Base-by-base conservation (phyloP, 2,888 invertebrate genomes). In the Pammene fasciana region DNA sequence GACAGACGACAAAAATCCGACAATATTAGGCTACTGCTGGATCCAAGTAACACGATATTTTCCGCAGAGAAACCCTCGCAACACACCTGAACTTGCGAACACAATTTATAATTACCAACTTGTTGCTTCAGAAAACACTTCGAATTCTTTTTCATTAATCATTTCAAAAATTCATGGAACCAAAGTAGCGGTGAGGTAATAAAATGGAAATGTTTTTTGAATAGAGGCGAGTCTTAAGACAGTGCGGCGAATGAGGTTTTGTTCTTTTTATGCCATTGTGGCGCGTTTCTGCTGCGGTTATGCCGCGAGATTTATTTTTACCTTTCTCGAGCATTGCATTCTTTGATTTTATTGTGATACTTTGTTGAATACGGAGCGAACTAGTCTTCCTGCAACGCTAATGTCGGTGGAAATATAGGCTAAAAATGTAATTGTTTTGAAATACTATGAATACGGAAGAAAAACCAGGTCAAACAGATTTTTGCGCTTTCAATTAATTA, bases 171-270 rank as follows among this genome's bases (percentile, higher is more conserved):
- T 62, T 62, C 62, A 52, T 41, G n/a, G 18, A 50, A 62, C 50
- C 41, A 62, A 62, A 50, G 62, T 52, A 62, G 62, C 62, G n/a
- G 46, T 26, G 48, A 52, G 41, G 62, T 62, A 52, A 62, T 62
- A 62, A 62, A 62, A 62, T 52, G 62, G 50, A 62, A 52, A 62
- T 62, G 62, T 62, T 52, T 62, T 61, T 62, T 52, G 41, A 52
- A 62, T 18, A 62, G 41, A 18, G 18, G 50, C 26, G 41, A 41
- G 38, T 62, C 62, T 62, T 62, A 52, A 62, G 62, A 52, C 62
- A 62, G 50, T 62, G 41, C 8, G 18, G 13, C 13, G 48, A 18
- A 38, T 36, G 62, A 13, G 38, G 18, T 61, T 61, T 61, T 61
- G 41, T 62, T 62, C 38, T 62, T 62, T 62, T 52, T 41, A 52